Base-by-base conservation (phyloP, 2,888 invertebrate genomes). In the Dasypolia templi region DNA sequence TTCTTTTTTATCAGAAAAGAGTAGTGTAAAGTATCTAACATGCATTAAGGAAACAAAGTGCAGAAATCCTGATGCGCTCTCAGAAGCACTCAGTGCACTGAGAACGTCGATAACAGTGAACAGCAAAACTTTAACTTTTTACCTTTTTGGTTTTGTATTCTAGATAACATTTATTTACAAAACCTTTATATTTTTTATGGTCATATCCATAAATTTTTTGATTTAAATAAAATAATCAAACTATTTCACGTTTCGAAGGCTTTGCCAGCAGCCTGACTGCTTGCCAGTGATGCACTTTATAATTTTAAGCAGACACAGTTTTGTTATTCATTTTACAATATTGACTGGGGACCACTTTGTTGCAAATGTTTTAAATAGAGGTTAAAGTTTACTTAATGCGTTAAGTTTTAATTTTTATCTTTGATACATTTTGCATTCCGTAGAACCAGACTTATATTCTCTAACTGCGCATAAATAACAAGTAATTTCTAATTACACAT, bases 41-140 rank as follows among this genome's bases (percentile, higher is more conserved):
- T 46, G 12, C 14, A 29, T 14, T 62, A 49, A 73, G 9, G 59
- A 42, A 49, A 59, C 29, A 42, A 59, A 64, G 44, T 55, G 22
- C 59, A 35, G n/a, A 22, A 65, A 74, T 59, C 29, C 53, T 14
- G 26, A 59, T 42, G 82, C 63, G 55, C 63, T 81, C 26, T 32
- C 46, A 22, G 51, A 59, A 75, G 46, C 58, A 67, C n/a, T 67
- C 19, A 39, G 44, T 19, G 35, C 39, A 26, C 19, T 46, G 42
- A 64, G 35, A 29, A 44, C 55, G n/a, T 32, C 19, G 32, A 53
- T 32, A 62, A 39, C 19, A 44, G 59, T 6, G 49, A 53, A n/a
- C n/a, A n/a, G n/a, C n/a, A n/a, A n/a, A n/a, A n/a, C n/a, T n/a
- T n/a, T n/a, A n/a, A n/a, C n/a, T n/a, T n/a, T n/a, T n/a, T n/a